phyloP scores from a whole-genome alignment of 2,113 vertebrate genomes.

The Vulpes ferrilata region DNA sequence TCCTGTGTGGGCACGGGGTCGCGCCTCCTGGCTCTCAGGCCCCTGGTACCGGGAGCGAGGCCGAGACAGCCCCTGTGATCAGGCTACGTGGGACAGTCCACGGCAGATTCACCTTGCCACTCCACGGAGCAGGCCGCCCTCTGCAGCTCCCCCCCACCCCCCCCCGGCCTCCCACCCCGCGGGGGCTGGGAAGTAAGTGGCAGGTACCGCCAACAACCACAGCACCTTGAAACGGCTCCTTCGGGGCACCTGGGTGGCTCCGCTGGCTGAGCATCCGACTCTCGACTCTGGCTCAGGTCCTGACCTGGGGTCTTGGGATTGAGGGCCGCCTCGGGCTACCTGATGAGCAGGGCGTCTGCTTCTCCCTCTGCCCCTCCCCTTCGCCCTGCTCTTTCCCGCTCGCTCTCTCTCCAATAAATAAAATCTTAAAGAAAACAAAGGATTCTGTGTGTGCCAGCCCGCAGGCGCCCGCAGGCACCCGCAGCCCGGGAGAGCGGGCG shows the following conservation, averaged over 20 bases:
- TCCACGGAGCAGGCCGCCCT: not conserved
- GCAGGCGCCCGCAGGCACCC: not conserved
- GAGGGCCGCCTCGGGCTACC: too few species aligned
- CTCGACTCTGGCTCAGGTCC: too few species aligned
- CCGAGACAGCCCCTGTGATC: not conserved
- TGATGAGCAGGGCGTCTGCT: too few species aligned
- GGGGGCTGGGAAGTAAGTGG: not conserved
- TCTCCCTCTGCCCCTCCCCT: too few species aligned
- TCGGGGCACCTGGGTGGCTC: too few species aligned
- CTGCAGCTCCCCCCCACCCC: not conserved
- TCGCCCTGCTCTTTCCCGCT: too few species aligned
- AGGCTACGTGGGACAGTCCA: rapidly evolving
- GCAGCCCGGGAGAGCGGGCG: not conserved
- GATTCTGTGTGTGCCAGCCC: not conserved
- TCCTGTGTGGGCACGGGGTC: not conserved
- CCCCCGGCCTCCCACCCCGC: too few species aligned
- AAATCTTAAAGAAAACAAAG: not conserved
- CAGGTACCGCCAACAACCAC: not conserved
- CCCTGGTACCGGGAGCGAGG: not conserved
- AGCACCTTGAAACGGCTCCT: not conserved
- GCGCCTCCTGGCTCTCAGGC: not conserved
- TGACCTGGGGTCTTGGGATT: too few species aligned
- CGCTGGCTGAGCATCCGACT: too few species aligned
- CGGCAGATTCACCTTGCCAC: not conserved
- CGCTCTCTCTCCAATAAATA: not conserved